A percentile compares a stretch with the other conserved stretches of the same genome.
Conservation (phyloP, 2,113 vertebrate species). For the Epinephelus moara region DNA sequence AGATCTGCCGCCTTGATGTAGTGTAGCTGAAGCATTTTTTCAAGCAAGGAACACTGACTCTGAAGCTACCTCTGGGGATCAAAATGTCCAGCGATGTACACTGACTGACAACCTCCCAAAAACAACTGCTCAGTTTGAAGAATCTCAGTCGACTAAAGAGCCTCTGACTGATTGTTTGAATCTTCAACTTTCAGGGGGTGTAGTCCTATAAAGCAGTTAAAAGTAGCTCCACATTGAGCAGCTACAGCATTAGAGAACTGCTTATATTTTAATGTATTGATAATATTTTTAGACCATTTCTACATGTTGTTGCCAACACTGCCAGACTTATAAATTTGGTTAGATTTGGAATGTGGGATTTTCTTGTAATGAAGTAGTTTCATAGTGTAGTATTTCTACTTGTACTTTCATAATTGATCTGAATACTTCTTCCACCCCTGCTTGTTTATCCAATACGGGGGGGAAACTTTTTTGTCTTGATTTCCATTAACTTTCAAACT, state of each 20-base stretch:
- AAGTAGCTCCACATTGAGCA: neutral
- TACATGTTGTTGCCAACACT: neutral
- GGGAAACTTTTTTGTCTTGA: neutral
- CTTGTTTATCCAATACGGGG: neutral
- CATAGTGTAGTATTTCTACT: neutral
- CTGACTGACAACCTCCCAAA: too few species aligned
- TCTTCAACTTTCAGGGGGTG: too few species aligned
- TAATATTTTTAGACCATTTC: too few species aligned
- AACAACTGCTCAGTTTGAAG: too few species aligned
- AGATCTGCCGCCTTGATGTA: too few species aligned
- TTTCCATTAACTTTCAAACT: neutral
- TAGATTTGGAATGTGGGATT: neutral
- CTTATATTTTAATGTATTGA: neutral
- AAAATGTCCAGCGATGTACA: too few species aligned
- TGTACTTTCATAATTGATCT: neutral
- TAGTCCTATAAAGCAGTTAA: neutral
- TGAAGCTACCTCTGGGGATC: too few species aligned
- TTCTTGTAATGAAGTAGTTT: neutral
- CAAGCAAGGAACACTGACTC: too few species aligned
- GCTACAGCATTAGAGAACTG: neutral
- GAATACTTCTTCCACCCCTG: neutral
- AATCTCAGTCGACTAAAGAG: too few species aligned
- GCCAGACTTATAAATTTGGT: neutral
- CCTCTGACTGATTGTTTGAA: too few species aligned
- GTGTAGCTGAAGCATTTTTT: too few species aligned